Base-by-base conservation (phyloP, 2,888 invertebrate genomes). In the Patella ulyssiponensis region DNA sequence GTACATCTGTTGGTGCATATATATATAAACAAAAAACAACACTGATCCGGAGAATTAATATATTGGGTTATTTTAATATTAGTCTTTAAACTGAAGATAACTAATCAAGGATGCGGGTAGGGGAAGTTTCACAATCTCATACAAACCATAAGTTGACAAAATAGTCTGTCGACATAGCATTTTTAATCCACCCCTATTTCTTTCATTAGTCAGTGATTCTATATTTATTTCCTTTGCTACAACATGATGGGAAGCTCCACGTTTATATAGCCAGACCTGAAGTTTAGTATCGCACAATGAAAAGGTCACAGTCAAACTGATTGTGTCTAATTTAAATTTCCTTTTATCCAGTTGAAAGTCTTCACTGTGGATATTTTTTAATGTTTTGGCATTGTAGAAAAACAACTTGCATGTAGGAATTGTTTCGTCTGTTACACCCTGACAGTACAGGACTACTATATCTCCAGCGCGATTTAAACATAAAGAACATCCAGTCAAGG, bases 381-480 rank as follows among this genome's bases (percentile, higher is more conserved):
- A 72, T 64, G 72, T 76, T n/a, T 58, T 51, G 11, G 64, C 20
- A 51, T 72, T 54, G 7, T 71, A 72, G 58, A 76, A 72, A 72
- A 58, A 33, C 33, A 76, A 51, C 17, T 76, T 76, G 17, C 71
- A 76, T 17, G 51, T 64, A 33, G 23, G 23, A 9, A 15, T 75
- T 51, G 33, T 20, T 2, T 17, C 15, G 20, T 71, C 69, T 44
- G 71, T 53, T 12, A 72, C 53, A 14, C 71, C 20, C 1, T 14
- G 20, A 23, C 75, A 72, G 27, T 56, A 69, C n/a, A 78, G 17
- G 15, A 72, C 53, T 14, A 69, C 17, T 27, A 73, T 69, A n/a
- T 78, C 72, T 27, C 78, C 75, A 64, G 69, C 71, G 33, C 69
- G 51, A n/a, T 52, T 69, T n/a, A 44, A 75, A 69, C 64, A 53